These are phyloP conservation scores for Megaptera novaeangliae DNA, from an alignment of 2,113 vertebrate species.

Conservation along the genomic window DNA sequence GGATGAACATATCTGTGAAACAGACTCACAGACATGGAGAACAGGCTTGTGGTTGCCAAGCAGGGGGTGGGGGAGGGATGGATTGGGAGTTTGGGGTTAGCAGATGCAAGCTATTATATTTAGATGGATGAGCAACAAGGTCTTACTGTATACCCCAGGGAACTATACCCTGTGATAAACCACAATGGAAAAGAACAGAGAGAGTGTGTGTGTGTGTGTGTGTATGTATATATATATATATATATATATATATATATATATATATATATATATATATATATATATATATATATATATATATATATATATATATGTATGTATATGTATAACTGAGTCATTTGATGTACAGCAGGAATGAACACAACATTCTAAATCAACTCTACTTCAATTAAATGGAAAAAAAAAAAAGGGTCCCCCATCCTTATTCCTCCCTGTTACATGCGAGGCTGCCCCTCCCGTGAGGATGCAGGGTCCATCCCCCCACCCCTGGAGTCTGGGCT, in stretches of 20 bases:
- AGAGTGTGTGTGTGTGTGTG: too few species aligned
- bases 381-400: background rate
- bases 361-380: background rate
- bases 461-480: background rate
- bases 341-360: background rate
- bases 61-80: background rate
- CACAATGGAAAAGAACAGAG: background rate
- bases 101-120: background rate
- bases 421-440: accelerated
- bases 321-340: accelerated
- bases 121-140: accelerated
- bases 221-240: accelerated
- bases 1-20: background rate
- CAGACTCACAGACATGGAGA: background rate
- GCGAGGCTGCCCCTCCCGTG: background rate
- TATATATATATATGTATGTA: too few species aligned
- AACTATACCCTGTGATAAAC: background rate
- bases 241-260: too few species aligned
- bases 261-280: accelerated
- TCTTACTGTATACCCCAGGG: background rate
- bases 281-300: background rate
- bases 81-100: background rate
- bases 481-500: too few species aligned
- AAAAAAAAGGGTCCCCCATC: background rate
- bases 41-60: background rate